These are phyloP conservation scores for Prochilodus magdalenae DNA, from an alignment of 2,113 vertebrate genomes.

Conservation along the genomic window DNA sequence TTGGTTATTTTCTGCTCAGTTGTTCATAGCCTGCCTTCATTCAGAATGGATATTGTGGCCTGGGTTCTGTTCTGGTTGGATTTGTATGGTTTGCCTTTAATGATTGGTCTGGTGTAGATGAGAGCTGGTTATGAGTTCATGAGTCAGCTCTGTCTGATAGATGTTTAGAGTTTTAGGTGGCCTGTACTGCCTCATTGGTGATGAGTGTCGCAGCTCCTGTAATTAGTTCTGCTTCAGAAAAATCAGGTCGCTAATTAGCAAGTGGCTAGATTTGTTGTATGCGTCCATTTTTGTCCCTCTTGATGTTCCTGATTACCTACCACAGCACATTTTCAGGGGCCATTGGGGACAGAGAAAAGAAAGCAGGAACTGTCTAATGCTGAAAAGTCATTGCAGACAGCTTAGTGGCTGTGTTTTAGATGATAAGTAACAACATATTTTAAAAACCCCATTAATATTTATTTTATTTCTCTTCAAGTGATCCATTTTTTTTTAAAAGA, in stretches of 20 bases:
- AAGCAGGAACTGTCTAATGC: background rate
- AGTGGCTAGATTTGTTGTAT: slow-evolving; percentile 58
- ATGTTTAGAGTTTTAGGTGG: slow-evolving; percentile 9
- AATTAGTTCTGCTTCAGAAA: slow-evolving; percentile 82
- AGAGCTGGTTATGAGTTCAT: background rate
- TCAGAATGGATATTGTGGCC: background rate
- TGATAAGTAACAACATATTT: background rate
- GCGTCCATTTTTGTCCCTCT: slow-evolving; percentile 58
- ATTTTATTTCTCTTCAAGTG: no score
- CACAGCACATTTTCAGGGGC: background rate
- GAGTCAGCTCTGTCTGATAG: slow-evolving; percentile 2
- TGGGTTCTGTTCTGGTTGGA: no score
- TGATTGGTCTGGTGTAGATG: background rate
- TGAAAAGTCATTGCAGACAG: background rate
- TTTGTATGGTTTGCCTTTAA: background rate
- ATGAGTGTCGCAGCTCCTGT: slow-evolving; percentile 77
- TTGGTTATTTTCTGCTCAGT: no score
- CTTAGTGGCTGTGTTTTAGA: background rate
- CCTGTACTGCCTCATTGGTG: slow-evolving; percentile 70
- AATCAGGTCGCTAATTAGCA: slow-evolving; percentile 81
- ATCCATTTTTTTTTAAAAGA: no score
- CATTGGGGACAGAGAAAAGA: background rate
- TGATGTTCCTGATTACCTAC: slow-evolving; percentile 72
- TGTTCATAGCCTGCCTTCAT: no score
- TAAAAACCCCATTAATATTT: no score